Base-by-base conservation (phyloP, 2,113 vertebrate genomes). In the Coreoperca whiteheadi region DNA sequence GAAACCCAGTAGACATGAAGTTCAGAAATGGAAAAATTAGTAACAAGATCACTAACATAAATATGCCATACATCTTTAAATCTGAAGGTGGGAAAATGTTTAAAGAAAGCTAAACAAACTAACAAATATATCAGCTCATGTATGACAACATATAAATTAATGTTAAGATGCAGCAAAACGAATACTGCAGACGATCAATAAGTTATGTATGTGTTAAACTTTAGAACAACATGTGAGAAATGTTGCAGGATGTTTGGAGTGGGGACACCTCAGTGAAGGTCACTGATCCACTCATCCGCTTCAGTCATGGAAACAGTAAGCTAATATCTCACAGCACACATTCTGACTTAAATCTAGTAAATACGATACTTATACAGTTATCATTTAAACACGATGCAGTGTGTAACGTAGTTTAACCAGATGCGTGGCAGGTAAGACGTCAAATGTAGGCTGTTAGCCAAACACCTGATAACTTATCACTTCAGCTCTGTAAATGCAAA, bases 191-290 rank as follows among this genome's bases (percentile, higher is more conserved):
- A 15, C 9, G 10, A 28, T 37, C 30, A 20, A 2, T 5, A 11
- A 1, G 3, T 48, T 12, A 3, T 43, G 10, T 34, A 8, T 14
- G 1, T 25, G 21, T 25, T 15, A 0, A 23, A 34, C 0, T 5
- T 28, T 39, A 15, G 57, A 56, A 18, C 56, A 61, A 21, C 75
- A 28, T 80, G 76, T 41, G 67, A 65, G 10, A 48, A 50, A 25
- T 43, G 46, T 25, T 74, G 77, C 77, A 87, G 65, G 76, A 57
- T 53, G 57, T 10, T 61, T 66, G 79, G 43, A 66, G 74, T n/a
- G 73, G 63, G 41, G 81, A 59, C 43, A 34, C n/a, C 46, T 50
- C 41, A 79, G 2, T 92, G 89, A 93, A 94, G 93, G 92, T 93
- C 92, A 92, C 63, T 11, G 39, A 82, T 30, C 9, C 23, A 30